Evolutionary conservation across 2,113 vertebrate species (phyloP).

Genomic region (Colius striatus): DNA sequence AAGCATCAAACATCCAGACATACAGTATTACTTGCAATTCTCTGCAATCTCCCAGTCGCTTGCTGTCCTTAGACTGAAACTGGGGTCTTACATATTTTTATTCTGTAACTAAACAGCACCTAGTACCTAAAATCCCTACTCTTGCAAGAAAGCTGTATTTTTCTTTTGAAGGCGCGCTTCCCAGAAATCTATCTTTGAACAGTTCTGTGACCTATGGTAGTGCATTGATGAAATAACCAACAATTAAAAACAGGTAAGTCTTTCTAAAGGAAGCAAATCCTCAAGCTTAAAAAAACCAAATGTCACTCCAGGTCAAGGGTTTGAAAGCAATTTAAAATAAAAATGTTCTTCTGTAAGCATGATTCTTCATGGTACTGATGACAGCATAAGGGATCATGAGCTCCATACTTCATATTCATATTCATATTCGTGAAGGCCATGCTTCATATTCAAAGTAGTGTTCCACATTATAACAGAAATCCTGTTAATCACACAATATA

Average conservation of each 20-base stretch:
- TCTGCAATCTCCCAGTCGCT: neutral
- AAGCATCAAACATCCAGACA: neutral
- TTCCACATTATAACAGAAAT: neutral
- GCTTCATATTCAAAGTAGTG: neutral
- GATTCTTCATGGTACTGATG: neutral
- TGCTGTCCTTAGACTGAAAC: neutral
- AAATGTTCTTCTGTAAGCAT: neutral
- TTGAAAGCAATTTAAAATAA: neutral
- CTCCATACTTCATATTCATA: neutral
- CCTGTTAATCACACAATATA: neutral
- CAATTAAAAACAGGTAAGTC: neutral
- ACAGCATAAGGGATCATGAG: neutral
- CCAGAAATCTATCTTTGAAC: neutral
- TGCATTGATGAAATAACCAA: neutral
- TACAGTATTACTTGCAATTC: neutral
- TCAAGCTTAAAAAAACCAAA: neutral
- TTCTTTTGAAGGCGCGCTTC: neutral
- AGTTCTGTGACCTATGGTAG: neutral
- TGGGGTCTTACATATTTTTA: neutral
- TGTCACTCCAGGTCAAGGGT: neutral
- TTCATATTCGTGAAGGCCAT: no score
- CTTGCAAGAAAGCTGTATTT: neutral
- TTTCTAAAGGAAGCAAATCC: neutral
- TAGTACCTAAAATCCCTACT: neutral
- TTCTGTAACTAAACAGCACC: neutral